phyloP scores from a whole-genome alignment of 1,140 invertebrate genomes.

The Danaus plexippus region DNA sequence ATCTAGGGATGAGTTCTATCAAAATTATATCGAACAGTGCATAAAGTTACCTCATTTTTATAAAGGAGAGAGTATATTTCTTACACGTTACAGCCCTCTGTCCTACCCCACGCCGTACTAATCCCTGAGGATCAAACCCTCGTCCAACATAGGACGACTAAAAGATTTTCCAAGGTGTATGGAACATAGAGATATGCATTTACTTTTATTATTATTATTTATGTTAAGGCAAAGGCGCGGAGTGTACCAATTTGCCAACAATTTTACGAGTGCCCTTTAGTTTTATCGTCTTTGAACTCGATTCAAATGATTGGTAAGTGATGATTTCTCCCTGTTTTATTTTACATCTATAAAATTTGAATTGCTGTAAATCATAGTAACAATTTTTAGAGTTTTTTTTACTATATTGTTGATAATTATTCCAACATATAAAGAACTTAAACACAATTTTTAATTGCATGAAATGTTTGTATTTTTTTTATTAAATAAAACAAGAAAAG shows the following conservation, averaged over 20 bases:
- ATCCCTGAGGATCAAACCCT: slow-evolving; percentile 39
- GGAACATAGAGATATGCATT: slow-evolving; percentile 49
- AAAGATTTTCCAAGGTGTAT: slow-evolving; percentile 57
- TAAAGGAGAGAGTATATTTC: slow-evolving; percentile 47
- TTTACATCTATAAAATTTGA: slow-evolving; percentile 1
- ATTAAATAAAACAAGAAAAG: too few relatives aligned
- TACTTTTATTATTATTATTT: slow-evolving; percentile 67
- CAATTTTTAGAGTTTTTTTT: too few relatives aligned
- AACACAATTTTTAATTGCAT: too few relatives aligned
- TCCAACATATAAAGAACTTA: too few relatives aligned
- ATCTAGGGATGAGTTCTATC: slow-evolving; percentile 27
- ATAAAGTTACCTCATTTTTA: slow-evolving; percentile 62
- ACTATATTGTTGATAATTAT: too few relatives aligned
- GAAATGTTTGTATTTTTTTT: too few relatives aligned
- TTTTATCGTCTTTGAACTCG: slow-evolving; percentile 55
- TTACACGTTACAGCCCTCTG: slow-evolving; percentile 39
- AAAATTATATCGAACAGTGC: slow-evolving; percentile 51
- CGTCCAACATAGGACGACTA: slow-evolving; percentile 36
- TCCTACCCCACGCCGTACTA: slow-evolving; percentile 29
- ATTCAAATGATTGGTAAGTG: slow-evolving; percentile 53
- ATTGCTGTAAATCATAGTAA: too few relatives aligned
- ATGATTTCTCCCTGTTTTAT: slow-evolving; percentile 21
- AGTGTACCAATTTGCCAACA: slow-evolving; percentile 47
- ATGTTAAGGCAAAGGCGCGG: slow-evolving; percentile 41
- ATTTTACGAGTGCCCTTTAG: slow-evolving; percentile 53